phyloP scores from a whole-genome alignment of 2,888 invertebrate species.

The Liodrosophila aerea region DNA sequence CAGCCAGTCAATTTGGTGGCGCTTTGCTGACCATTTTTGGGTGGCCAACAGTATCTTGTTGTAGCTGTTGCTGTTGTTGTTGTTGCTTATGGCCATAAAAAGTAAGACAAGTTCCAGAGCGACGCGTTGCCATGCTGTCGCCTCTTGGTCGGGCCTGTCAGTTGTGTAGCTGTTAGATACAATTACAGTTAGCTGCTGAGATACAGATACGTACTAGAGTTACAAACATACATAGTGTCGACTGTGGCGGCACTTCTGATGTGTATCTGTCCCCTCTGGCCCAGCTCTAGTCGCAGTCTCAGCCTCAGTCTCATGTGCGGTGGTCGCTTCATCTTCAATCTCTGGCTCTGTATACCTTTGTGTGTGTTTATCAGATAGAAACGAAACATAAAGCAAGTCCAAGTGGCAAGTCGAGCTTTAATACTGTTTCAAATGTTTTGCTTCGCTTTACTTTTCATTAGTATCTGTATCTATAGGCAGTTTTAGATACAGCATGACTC shows the following conservation, averaged over 20 bases:
- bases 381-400: conserved; percentile 16
- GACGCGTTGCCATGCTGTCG: conserved; percentile 66
- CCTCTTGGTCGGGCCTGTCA: conserved; percentile 54
- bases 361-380: conserved; percentile 28
- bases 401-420: conserved; percentile 34
- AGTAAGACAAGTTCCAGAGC: conserved; percentile 72
- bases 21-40: conserved; percentile 74
- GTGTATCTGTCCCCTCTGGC: conserved; percentile 35
- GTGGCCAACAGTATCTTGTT: conserved; percentile 52
- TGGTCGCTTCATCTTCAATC: conserved; percentile 38
- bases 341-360: conserved; percentile 3
- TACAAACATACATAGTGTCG: conserved; percentile 33
- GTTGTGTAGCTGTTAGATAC: conserved; percentile 71
- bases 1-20: conserved; percentile 62
- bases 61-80: conserved; percentile 19
- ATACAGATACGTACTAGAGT: conserved; percentile 23
- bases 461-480: conserved; percentile 13
- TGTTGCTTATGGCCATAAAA: conserved; percentile 63
- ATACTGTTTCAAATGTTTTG: conserved; percentile 60
- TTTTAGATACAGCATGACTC: conserved; percentile 18
- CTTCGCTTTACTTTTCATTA: conserved; percentile 54
- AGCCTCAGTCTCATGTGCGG: conserved; percentile 54
- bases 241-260: conserved; percentile 62
- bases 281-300: conserved; percentile 42
- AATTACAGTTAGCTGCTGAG: conserved; percentile 70